Base-by-base conservation (phyloP, 2,888 invertebrate species). In the Hirtodrosophila cameraria region DNA sequence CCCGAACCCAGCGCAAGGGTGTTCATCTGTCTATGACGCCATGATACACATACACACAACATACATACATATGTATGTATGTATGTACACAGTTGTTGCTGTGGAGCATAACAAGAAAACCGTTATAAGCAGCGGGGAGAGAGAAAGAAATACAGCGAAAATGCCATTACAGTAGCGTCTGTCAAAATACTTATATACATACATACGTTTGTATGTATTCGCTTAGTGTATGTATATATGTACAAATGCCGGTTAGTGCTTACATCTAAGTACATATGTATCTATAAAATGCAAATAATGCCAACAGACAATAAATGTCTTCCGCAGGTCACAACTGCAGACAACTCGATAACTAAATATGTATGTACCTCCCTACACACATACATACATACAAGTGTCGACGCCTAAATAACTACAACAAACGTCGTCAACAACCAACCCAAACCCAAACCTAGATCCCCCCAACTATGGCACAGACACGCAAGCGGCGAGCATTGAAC, bases 401-500 rank as follows among this genome's bases (percentile, higher is more conserved):
- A 54, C 16, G 11, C 43, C 15, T 27, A 15, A 25, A 6, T 36
- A 6, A 9, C 48, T 33, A 36, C 48, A 30, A 48, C 13, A 31
- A 13, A 18, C 27, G 28, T 27, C 28, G 28, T 49, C 41, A 13
- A 23, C 18, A 45, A 20, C 41, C n/a, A n/a, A n/a, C n/a, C n/a
- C n/a, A n/a, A n/a, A n/a, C n/a, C n/a, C n/a, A n/a, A n/a, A n/a
- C n/a, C n/a, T n/a, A n/a, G n/a, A n/a, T n/a, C n/a, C n/a, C n/a
- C n/a, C 7, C 23, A 23, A 16, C 35, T 33, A 39, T 43, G 28
- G 33, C 20, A 54, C 18, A 43, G 36, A 12, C 60, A 54, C 45
- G 35, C 45, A 45, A 45, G 36, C 35, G 58, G 36, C 35, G 58
- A 45, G 36, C 57, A 45, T 36, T 58, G 59, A 49, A 58, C 60